Evolutionary conservation across 2,888 invertebrate genomes (phyloP), one percentile per base, ranked within the genome.

Genomic region (Trileptium ribeirensis): DNA sequence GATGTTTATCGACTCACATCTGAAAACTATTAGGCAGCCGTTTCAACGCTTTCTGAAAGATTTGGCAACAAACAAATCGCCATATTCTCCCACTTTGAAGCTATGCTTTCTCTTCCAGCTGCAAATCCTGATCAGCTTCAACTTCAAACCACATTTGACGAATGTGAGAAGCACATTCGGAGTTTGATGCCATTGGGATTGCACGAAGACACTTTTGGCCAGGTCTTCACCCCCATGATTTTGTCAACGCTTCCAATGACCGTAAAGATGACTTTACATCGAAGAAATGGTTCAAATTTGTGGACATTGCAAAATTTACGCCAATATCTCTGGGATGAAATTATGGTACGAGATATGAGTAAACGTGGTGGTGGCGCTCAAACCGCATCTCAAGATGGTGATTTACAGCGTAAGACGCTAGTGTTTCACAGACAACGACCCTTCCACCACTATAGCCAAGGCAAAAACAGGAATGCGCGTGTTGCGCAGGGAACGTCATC

Each of bases 101-200:
- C 51, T 15, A 51, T 51, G 51, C 24, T 51, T 8, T 8, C 70
- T 8, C 31, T 70, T 70, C 70, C 15, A 19, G 8, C 70, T 19
- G 70, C 70, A 8, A 70, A 70, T n/a, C 70, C 3, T 70, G 70
- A 70, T 15, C 8, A 15, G 8, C 8, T 8, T 24, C 51, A 51
- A 24, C 33, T 70, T 15, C 70, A 31, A 31, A 19, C 33, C 33
- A n/a, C n/a, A 19, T 70, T 15, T 70, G 70, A 70, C 70, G 31
- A 36, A 33, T 70, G 70, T n/a, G 70, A 70, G 70, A n/a, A 70
- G 70, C 70, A 70, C n/a, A 70, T 70, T 33, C 70, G 70, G 3
- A 19, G 70, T 36, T 31, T 70, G 8, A n/a, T 70, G 8, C 3
- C 70, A 8, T n/a, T 70, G 3, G 36, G 70, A 19, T 36, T 70